phyloP scores from a whole-genome alignment of 2,888 invertebrate genomes.

The Archips xylosteana region DNA sequence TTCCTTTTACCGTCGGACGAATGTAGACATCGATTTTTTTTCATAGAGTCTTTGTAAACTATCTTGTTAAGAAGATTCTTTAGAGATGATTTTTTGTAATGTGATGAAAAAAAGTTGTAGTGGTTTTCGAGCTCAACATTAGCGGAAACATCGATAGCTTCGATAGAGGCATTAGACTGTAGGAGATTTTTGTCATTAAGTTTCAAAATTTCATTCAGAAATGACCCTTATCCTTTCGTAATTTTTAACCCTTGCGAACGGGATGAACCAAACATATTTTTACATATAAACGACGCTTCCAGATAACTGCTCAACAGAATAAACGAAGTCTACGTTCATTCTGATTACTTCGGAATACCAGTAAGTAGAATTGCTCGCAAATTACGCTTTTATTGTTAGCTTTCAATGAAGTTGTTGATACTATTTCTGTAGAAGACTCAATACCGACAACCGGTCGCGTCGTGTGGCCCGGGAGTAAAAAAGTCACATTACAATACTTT shows the following conservation, averaged over 20 bases:
- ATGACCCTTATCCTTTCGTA: too few species aligned
- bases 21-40: constrained; percentile 37
- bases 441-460: constrained; percentile 26
- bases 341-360: not conserved
- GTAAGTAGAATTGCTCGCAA: constrained; percentile 9
- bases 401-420: constrained; percentile 30
- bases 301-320: too few species aligned
- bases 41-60: not conserved
- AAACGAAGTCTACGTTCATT: not conserved
- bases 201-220: too few species aligned
- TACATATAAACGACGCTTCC: too few species aligned
- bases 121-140: too few species aligned
- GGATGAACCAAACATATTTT: too few species aligned
- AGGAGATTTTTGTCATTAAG: too few species aligned
- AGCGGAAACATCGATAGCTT: too few species aligned
- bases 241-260: too few species aligned
- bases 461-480: constrained; percentile 20
- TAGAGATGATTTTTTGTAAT: not conserved
- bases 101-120: not conserved
- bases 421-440: constrained; percentile 25
- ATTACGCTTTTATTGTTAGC: constrained; percentile 10
- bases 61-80: not conserved
- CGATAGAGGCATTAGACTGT: too few species aligned
- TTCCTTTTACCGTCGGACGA: constrained; percentile 27
- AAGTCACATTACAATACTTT: constrained; percentile 38